Base-by-base conservation (phyloP, 2,113 vertebrate genomes). In the Pongo pygmaeus region DNA sequence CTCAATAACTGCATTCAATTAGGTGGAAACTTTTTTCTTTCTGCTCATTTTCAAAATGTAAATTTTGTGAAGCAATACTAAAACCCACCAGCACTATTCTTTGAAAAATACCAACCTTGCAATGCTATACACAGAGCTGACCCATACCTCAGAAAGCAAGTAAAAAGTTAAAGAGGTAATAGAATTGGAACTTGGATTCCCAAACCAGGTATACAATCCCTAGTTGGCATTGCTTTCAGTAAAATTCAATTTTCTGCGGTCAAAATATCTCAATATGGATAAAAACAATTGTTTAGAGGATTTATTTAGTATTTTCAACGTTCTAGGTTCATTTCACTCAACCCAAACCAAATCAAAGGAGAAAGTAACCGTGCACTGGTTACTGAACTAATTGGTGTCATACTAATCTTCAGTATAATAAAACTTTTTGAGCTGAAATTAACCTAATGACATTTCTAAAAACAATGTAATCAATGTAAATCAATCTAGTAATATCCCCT, bases 371-470 rank as follows among this genome's bases (percentile, higher is more conserved):
- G 1, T 35, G n/a, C 3, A 52, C 8, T 61, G n/a, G 17, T 91
- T 48, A 94, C 35, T 74, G 35, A 61, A 70, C 25, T 91, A 75
- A 88, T 87, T 35, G 10, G 20, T 80, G 64, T 69, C 89, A 69
- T 6, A 77, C 9, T 85, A 70, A 97, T 35, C 70, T 64, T 27
- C 30, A 89, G n/a, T 12, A 40, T 67, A 83, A 95, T 32, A 93
- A 84, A 92, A 77, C 8, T n/a, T 81, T 87, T 8, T 80, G 81
- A 86, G 78, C 59, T 86, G 61, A 86, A 96, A 91, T 94, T 94
- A 96, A 80, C 27, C 46, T 91, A 96, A 52, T 1, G 77, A 81
- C 22, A 57, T n/a, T 93, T 91, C 12, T 40, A 48, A 30, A 78
- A 89, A 70, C 43, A 89, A 70, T 35, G 38, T 35, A 93, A 90